Conservation (phyloP, 2,797 vertebrate species). For the Orientallactaga sibirica region DNA sequence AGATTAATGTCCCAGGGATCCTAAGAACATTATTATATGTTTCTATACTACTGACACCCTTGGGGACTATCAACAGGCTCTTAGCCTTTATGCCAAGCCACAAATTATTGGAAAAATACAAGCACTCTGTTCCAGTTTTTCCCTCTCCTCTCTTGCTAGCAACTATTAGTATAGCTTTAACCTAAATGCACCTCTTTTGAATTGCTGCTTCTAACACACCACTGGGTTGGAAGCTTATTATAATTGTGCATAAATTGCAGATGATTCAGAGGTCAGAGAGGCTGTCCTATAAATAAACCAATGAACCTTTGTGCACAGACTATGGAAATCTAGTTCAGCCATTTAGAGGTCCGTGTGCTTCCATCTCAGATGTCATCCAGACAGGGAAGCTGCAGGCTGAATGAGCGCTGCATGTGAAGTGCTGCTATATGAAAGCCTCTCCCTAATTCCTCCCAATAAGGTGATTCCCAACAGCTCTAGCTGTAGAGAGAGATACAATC, state of each 20-base stretch:
- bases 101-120: slow-evolving; percentile 19
- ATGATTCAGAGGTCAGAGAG: slow-evolving; percentile 79
- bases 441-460: slow-evolving; percentile 63
- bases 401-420: slow-evolving; percentile 51
- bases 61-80: slow-evolving; percentile 45
- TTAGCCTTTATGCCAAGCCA: slow-evolving; percentile 33
- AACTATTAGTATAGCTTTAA: slow-evolving; percentile 68
- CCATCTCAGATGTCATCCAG: slow-evolving; percentile 61
- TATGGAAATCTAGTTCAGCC: slow-evolving; percentile 76
- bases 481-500: slow-evolving; percentile 43
- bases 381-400: slow-evolving; percentile 33
- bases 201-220: slow-evolving; percentile 67
- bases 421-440: slow-evolving; percentile 68
- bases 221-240: slow-evolving; percentile 72
- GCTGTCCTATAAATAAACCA: slow-evolving; percentile 76
- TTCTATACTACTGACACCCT: slow-evolving; percentile 41
- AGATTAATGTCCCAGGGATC: slow-evolving; percentile 50
- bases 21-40: slow-evolving; percentile 37
- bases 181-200: slow-evolving; percentile 61
- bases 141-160: slow-evolving; percentile 33
- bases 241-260: slow-evolving; percentile 75
- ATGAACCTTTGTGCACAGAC: slow-evolving; percentile 72
- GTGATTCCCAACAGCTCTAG: slow-evolving; percentile 46
- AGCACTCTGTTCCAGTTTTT: slow-evolving; percentile 22
- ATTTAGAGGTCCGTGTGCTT: slow-evolving; percentile 62